Conservation (phyloP, 2,797 vertebrate genomes). For the Sorex maritimensis region DNA sequence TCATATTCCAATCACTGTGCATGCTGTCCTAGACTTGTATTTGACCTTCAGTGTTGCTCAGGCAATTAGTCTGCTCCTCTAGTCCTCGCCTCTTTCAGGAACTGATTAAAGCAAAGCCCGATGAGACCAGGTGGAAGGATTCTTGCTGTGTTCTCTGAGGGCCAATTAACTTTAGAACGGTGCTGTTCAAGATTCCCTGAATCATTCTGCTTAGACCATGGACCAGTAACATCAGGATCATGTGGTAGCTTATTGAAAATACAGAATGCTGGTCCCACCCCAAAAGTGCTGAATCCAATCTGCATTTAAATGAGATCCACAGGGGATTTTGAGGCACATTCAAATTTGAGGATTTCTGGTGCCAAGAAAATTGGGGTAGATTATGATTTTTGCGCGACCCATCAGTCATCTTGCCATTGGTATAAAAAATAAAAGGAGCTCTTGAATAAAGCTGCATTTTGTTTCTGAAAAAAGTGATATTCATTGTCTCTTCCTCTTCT, state of each 20-base stretch:
- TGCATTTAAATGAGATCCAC: constrained; percentile 8
- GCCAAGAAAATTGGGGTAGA: constrained; percentile 29
- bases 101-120: constrained; percentile 65
- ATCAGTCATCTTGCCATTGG: not conserved
- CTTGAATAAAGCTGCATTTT: not conserved
- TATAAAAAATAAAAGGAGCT: not conserved
- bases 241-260: constrained; percentile 16
- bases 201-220: not conserved
- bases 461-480: constrained; percentile 18
- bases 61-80: not conserved
- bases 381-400: not conserved
- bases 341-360: constrained; percentile 24
- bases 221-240: not conserved
- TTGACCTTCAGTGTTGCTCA: constrained; percentile 1
- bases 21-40: not conserved
- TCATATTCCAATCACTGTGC: not conserved
- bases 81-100: constrained; percentile 20
- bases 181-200: not conserved
- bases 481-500: not conserved
- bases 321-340: not conserved
- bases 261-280: constrained; percentile 25
- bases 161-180: constrained; percentile 51
- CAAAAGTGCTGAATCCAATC: not conserved
- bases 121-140: constrained; percentile 36
- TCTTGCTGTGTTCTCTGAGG: constrained; percentile 4